Evolutionary conservation across 1,140 invertebrate species (phyloP).

Genomic region (Portunus trituberculatus): DNA sequence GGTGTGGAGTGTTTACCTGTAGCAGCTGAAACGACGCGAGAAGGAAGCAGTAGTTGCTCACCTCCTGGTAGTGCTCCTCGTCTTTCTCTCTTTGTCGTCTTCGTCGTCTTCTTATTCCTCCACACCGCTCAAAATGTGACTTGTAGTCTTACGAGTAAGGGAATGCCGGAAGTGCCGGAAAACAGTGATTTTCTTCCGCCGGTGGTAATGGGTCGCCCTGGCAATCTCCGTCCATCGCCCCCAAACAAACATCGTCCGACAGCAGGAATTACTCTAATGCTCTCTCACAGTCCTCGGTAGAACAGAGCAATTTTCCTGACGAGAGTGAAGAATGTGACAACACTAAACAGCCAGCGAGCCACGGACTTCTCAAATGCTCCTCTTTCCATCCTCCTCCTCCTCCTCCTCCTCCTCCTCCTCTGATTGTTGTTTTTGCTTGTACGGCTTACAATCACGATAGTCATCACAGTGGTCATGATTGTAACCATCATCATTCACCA

Average conservation of each 20-base stretch:
- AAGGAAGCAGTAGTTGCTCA: no score
- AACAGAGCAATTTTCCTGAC: neutral
- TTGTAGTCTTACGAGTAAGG: slow-evolving; percentile 29
- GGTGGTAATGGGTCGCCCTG: neutral
- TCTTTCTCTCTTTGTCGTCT: no score
- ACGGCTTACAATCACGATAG: no score
- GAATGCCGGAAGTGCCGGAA: slow-evolving; percentile 26
- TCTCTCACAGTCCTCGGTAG: neutral
- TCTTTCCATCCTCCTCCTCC: neutral
- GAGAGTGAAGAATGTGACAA: neutral
- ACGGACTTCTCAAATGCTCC: neutral
- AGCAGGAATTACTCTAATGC: slow-evolving; percentile 30
- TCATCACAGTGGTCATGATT: no score
- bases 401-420: neutral
- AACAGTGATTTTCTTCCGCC: slow-evolving; percentile 8
- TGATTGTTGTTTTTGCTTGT: no score
- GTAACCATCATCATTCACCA: neutral
- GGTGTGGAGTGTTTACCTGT: neutral
- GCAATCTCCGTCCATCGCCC: slow-evolving; percentile 17
- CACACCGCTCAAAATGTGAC: neutral
- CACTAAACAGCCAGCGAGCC: neutral
- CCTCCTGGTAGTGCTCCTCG: no score
- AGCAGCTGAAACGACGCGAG: neutral
- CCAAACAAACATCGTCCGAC: neutral
- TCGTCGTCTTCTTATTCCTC: neutral